Conservation (phyloP, 2,888 invertebrate species). For the Tipula unca region DNA sequence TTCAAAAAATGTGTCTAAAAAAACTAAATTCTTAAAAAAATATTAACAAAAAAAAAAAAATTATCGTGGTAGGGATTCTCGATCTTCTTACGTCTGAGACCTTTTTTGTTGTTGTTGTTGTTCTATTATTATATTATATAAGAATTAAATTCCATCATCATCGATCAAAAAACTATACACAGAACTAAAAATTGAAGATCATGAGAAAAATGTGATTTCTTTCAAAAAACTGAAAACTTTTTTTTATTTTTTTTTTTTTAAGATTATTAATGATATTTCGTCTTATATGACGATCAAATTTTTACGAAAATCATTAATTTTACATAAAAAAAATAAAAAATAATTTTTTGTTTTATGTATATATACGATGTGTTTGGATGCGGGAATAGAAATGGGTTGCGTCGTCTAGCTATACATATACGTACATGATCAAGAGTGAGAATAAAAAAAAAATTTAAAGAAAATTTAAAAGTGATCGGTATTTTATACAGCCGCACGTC, state of each 20-base stretch:
- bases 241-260: background rate
- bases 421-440: background rate
- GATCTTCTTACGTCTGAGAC: background rate
- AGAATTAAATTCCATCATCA: constrained; percentile 16
- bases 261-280: background rate
- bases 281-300: background rate
- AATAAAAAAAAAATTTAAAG: background rate
- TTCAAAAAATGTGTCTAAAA: background rate
- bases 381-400: background rate
- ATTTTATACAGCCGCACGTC: background rate
- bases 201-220: background rate
- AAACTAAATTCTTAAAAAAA: background rate
- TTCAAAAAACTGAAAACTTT: background rate
- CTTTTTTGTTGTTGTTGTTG: background rate
- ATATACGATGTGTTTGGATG: background rate
- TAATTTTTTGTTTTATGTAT: background rate
- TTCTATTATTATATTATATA: background rate
- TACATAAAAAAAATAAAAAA: background rate
- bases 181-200: background rate
- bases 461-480: background rate
- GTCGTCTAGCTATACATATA: no score
- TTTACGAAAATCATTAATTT: background rate
- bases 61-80: background rate
- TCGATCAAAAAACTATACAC: background rate
- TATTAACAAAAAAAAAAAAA: background rate